phyloP scores from a whole-genome alignment of 2,113 vertebrate species.

The Cavia aperea region DNA sequence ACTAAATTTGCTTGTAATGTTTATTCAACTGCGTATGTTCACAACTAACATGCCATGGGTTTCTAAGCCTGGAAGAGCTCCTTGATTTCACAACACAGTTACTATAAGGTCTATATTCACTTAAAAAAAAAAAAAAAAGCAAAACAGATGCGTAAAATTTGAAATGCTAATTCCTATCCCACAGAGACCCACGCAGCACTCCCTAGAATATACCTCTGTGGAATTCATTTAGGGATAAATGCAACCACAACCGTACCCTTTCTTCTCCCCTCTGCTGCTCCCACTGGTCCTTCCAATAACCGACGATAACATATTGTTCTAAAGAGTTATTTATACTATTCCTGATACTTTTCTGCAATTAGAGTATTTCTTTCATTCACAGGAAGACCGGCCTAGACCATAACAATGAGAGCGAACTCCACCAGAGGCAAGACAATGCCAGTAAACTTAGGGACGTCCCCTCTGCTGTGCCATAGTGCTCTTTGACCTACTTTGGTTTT shows the following conservation, averaged over 20 bases:
- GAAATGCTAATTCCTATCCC: slow-evolving; percentile 1
- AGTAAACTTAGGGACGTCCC: slow-evolving; percentile 69
- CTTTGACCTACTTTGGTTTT: slow-evolving; percentile 55
- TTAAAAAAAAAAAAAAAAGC: not conserved
- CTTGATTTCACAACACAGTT: slow-evolving; percentile 25
- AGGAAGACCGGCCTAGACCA: slow-evolving; percentile 69
- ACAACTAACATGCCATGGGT: not conserved
- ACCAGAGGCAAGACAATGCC: slow-evolving; percentile 71
- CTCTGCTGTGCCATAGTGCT: slow-evolving; percentile 47
- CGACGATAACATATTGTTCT: slow-evolving; percentile 65
- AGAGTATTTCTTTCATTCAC: slow-evolving; percentile 71
- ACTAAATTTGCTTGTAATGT: slow-evolving; percentile 33
- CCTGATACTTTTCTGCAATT: slow-evolving; percentile 68
- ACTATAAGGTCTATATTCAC: not conserved
- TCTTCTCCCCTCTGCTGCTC: slow-evolving; percentile 15
- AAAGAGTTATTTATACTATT: slow-evolving; percentile 50
- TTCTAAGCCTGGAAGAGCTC: slow-evolving; percentile 16
- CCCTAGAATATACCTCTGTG: slow-evolving; percentile 18
- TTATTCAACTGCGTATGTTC: slow-evolving; percentile 24
- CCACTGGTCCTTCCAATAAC: slow-evolving; percentile 11
- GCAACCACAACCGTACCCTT: slow-evolving; percentile 55
- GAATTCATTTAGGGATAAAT: slow-evolving; percentile 32
- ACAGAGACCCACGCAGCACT: not conserved
- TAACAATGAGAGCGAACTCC: slow-evolving; percentile 74
- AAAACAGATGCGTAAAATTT: not conserved